Evolutionary conservation across 2,113 vertebrate species (phyloP), one percentile per base, ranked within the genome.

Genomic region (Ctenodactylus gundi): DNA sequence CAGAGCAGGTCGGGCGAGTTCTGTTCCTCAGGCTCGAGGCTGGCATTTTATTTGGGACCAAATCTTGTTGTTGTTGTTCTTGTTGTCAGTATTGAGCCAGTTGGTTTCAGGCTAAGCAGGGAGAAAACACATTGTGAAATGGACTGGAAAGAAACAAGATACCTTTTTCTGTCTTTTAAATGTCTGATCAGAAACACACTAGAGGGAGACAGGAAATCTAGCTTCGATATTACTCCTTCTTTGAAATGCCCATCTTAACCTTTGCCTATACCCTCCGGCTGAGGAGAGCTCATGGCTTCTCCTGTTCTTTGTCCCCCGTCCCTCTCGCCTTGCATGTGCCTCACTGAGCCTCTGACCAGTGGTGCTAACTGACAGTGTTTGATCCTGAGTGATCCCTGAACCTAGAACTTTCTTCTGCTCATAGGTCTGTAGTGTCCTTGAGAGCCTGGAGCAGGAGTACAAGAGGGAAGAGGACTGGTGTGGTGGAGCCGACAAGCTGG

Each of bases 381-480:
- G 49, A 2, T 29, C 62, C 57, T 11, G 0, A 23, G 20, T 17
- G 3, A 39, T 10, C 2, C 21, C 77, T 76, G 39, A 95, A 34
- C 72, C 60, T 12, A 9, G 7, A 11, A 14, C 44, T 60, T 29
- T 1, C 15, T 94, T 34, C 60, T 81, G 55, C 46, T n/a, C 27
- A 2, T 93, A 99, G 99, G 99, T 99, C 17, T 99, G 99, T 97
- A 99, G 99, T 4, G 99, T 99, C 44, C 97, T 99, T 75, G 99
- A 99, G 97, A 99, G 99, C 97, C 98, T 99, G 96, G 99, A 99
- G 93, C 99, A 99, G 96, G 99, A 99, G 95, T 99, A 99, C 78
- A 99, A 99, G 96, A 97, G 99, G 83, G 99, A 99, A 88, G 99
- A 99, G 98, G 99, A 99, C 97, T 99, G 99, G 99, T 99, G 99